Base-by-base conservation (phyloP, 2,888 invertebrate genomes). In the Epinotia nisella region DNA sequence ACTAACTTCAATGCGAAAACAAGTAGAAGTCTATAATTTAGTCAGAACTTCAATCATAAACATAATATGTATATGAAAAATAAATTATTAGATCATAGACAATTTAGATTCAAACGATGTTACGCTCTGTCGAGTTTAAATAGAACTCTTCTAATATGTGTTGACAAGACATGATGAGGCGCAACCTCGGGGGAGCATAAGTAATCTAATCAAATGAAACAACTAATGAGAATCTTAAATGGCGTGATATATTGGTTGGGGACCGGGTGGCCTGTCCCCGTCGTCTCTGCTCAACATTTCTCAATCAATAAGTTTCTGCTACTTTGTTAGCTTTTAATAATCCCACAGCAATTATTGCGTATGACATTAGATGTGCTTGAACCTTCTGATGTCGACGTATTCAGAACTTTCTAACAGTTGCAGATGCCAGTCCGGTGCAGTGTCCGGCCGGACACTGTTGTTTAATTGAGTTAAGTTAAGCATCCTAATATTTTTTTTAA, bases 201-300 rank as follows among this genome's bases (percentile, higher is more conserved):
- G 84, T 88, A 89, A 91, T 90, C 86, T 87, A 87, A 89, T 89
- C 87, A 89, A 90, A 91, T 90, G 88, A 90, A 88, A 89, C 88
- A 87, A 87, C 86, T 91, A 91, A 92, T 92, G 90, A 91, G 90
- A 91, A 90, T 84, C 88, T 73, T 90, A 91, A 91, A 90, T 90
- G 86, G 88, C 85, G 85, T 88, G 86, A 88, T 86, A 92, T 90
- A 92, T 91, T 93, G 91, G 87, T 85, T 83, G 84, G 92, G 90
- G 91, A 90, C 83, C 83, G 75, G 75, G 86, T 78, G 83, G 83
- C 81, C 80, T 79, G 80, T 79, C 71, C 80, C 80, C 78, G 77
- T 79, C 76, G 58, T 11, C 68, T 73, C 49, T 68, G 77, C 76
- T 76, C 77, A 75, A 69, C 77, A 78, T 73, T 76, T 79, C 75